Conservation (phyloP, 1,140 invertebrate species). For the Rhizoglyphus robini region DNA sequence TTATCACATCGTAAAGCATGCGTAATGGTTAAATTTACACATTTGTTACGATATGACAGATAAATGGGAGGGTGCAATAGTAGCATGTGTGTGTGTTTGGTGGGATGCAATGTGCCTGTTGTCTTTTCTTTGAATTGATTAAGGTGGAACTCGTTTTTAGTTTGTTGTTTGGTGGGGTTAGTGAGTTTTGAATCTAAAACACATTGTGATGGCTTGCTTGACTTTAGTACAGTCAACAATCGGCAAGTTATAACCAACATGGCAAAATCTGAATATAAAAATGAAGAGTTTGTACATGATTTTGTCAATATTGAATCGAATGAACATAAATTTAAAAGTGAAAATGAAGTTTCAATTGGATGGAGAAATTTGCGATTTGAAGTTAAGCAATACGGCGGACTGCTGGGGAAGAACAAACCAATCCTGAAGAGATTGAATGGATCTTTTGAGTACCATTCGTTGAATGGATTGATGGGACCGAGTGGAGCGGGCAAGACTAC, state of each 20-base stretch:
- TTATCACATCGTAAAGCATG: too few relatives aligned
- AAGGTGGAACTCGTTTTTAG: too few relatives aligned
- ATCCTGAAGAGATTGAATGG: constrained; percentile 10
- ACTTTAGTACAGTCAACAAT: not conserved
- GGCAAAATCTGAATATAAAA: not conserved
- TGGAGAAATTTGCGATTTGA: not conserved
- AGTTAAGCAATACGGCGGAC: not conserved
- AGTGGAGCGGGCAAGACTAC: constrained; percentile 11
- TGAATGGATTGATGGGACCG: constrained; percentile 13
- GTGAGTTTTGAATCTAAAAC: not conserved
- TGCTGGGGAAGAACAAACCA: not conserved
- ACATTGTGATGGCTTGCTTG: not conserved
- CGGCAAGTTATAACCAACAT: not conserved
- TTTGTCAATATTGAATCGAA: not conserved
- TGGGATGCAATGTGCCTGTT: too few relatives aligned
- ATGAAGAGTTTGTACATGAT: not conserved
- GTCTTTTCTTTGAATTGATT: too few relatives aligned
- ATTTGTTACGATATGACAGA: too few relatives aligned
- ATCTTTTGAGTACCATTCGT: not conserved
- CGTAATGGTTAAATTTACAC: too few relatives aligned
- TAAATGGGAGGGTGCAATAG: too few relatives aligned
- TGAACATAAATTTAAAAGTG: not conserved
- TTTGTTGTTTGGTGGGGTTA: too few relatives aligned
- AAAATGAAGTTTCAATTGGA: not conserved
- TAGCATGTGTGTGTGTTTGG: too few relatives aligned